Percentiles rank a stretch among this genome's conserved stretches.
Evolutionary conservation across 2,797 vertebrate genomes (phyloP).

Genomic region (Gila robusta): DNA sequence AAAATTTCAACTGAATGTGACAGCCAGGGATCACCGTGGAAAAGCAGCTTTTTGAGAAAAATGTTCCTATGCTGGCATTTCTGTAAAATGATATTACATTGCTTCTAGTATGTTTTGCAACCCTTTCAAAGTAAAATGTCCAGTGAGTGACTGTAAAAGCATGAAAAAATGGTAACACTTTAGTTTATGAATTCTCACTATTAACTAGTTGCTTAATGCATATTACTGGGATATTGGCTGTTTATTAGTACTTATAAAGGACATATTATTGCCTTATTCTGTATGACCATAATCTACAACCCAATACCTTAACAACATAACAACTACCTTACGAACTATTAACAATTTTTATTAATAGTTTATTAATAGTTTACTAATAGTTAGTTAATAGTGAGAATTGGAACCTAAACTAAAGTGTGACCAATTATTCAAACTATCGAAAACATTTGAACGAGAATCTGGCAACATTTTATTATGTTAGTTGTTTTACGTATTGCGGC

Average conservation of each 20-base stretch:
- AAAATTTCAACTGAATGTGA: neutral
- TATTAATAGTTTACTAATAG: no score
- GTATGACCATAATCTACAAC: no score
- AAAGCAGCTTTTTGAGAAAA: neutral
- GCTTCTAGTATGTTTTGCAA: neutral
- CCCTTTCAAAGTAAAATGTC: neutral
- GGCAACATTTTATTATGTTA: neutral
- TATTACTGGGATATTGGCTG: no score
- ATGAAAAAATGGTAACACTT: neutral
- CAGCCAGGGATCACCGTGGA: neutral
- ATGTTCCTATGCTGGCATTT: neutral
- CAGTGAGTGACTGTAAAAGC: neutral
- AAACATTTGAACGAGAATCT: neutral
- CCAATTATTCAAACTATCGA: neutral
- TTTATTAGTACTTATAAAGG: no score
- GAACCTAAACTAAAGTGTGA: no score
- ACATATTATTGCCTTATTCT: no score
- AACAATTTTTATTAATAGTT: no score
- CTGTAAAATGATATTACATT: neutral
- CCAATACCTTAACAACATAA: no score
- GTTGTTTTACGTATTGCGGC: neutral
- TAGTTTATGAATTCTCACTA: no score
- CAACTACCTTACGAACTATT: no score
- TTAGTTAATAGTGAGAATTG: no score
- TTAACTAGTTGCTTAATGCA: no score